These are phyloP conservation scores for Dendrolimus punctatus DNA, from an alignment of 1,140 invertebrate genomes.

Conservation along the genomic window DNA sequence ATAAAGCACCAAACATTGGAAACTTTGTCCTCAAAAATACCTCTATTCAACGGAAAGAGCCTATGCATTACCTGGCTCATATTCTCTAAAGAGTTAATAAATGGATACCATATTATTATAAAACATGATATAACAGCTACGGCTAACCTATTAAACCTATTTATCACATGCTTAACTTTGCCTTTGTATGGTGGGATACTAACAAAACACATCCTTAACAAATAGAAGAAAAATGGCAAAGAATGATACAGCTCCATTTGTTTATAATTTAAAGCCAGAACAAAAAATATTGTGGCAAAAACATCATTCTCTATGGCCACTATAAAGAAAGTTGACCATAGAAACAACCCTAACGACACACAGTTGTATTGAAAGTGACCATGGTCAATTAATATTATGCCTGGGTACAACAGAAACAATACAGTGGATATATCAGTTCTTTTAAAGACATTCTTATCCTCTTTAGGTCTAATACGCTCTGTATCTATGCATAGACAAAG, in stretches of 20 bases:
- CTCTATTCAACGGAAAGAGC: conserved; percentile 93
- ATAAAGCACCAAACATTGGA: conserved; percentile 97
- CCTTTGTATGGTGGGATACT: conserved; percentile 37
- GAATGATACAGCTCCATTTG: conserved; percentile 99
- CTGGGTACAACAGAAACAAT: conserved; percentile 87
- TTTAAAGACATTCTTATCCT: conserved; percentile 62
- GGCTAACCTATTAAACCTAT: conserved; percentile 46
- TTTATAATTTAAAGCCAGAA: conserved; percentile 95
- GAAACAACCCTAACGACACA: conserved; percentile 90
- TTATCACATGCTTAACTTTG: conserved; percentile 29
- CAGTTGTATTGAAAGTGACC: conserved; percentile 99
- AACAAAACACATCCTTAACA: conserved; percentile 80
- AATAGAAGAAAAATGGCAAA: conserved; percentile 95
- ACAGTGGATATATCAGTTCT: conserved; percentile 64
- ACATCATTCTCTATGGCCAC: conserved; percentile 74
- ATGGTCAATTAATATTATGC: conserved; percentile 95
- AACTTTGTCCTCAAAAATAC: conserved; percentile 99
- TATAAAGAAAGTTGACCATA: conserved; percentile 82
- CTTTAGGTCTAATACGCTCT: conserved; percentile 43
- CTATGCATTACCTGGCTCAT: conserved; percentile 81
- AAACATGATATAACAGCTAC: conserved; percentile 74
- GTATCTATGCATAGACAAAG: conserved; percentile 65
- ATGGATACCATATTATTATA: conserved; percentile 89
- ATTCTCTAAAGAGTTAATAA: conserved; percentile 74
- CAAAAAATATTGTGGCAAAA: conserved; percentile 85